Evolutionary conservation across 2,888 invertebrate genomes (phyloP), one percentile per base, ranked within the genome.

Genomic region (Oegoconia quadripuncta): DNA sequence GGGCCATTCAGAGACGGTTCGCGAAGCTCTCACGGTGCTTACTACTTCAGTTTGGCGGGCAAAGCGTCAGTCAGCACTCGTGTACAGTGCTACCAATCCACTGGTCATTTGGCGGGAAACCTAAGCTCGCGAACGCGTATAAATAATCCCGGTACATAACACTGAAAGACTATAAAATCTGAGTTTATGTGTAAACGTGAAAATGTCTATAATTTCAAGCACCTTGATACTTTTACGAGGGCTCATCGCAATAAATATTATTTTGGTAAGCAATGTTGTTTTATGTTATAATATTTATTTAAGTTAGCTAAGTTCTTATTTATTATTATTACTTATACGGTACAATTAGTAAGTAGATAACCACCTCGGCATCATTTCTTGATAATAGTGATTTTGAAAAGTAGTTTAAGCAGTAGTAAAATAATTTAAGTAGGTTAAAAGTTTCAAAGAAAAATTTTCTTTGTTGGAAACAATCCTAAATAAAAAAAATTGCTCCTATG

Each of bases 1-100:
- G 83, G 76, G 81, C 83, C 79, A 81, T 79, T 81, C 77, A 80
- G 66, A 75, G 82, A 80, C 72, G 69, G 77, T 81, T 83, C 82
- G 84, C 84, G 77, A 84, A 84, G 83, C 84, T 81, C 79, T 71
- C 71, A 69, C 74, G 64, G 66, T 70, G 74, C 74, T 71, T 64
- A 59, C 57, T 60, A 51, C 73, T 75, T 81, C 81, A 87, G 86
- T 87, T 83, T 82, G 74, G 83, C 83, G 82, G 80, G 74, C 67
- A 74, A 65, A 74, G 78, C 76, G 77, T 71, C 70, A 64, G 63
- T 56, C 61, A 55, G 55, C 73, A 75, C 74, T 70, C 77, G 82
- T 63, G 76, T 51, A 64, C 63, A 55, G 52, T 55, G 52, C 46
- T 57, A 47, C 55, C 55, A 68, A 51, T 56, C 42, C 52, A 48